A percentile compares a stretch with the other conserved stretches of the same genome.
These are phyloP conservation scores for Glaucidium brasilianum DNA, from an alignment of 2,113 vertebrate genomes.

Conservation along the genomic window DNA sequence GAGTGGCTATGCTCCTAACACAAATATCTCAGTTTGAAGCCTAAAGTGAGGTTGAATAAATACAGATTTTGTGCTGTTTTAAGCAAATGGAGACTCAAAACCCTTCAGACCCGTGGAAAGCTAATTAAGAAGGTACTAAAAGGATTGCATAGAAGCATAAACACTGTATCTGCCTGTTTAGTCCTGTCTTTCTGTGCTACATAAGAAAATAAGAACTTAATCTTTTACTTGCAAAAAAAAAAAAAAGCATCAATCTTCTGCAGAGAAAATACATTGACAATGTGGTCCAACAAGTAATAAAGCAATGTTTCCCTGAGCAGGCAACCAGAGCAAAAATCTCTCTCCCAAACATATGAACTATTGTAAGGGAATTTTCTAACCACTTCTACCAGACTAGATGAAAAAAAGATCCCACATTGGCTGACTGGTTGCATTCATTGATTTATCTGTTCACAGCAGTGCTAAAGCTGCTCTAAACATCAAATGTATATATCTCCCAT, in stretches of 20 bases:
- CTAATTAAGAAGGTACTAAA: neutral
- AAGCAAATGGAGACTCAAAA: neutral
- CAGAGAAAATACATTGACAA: neutral
- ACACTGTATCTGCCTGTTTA: neutral
- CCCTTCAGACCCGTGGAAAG: neutral
- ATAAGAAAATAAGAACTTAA: neutral
- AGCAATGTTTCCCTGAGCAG: neutral
- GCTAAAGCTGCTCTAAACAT: neutral
- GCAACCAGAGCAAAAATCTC: neutral
- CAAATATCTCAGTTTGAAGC: neutral
- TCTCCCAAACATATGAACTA: neutral
- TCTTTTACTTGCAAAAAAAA: neutral
- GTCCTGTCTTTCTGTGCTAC: neutral
- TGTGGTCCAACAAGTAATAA: neutral
- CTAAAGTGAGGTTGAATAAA: neutral
- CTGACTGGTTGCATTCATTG: neutral
- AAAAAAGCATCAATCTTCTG: neutral
- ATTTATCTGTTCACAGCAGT: neutral
- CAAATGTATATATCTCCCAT: neutral
- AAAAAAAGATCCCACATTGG: neutral
- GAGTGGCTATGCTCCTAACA: neutral
- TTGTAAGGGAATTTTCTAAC: neutral
- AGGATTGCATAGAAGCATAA: neutral
- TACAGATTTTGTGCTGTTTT: neutral
- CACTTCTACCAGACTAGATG: neutral